Evolutionary conservation across 2,888 invertebrate genomes (phyloP).

Genomic region (Eupithecia inturbata): DNA sequence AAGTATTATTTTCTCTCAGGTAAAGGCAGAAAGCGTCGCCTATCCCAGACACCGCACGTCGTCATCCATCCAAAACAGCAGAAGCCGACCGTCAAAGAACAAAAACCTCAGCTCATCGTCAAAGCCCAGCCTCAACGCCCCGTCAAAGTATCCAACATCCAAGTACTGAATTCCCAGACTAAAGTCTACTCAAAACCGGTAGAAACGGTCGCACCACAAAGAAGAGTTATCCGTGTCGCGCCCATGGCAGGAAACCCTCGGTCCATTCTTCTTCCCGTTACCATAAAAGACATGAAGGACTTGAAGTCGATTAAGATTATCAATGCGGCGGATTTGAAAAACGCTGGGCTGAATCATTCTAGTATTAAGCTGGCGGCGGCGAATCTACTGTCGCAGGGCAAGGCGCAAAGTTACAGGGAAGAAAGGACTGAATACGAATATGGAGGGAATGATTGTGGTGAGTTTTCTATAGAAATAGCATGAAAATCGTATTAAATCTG

Average conservation of each 20-base stretch:
- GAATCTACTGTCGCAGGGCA: slow-evolving; percentile 77
- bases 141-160: slow-evolving; percentile 75
- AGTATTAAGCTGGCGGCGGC: slow-evolving; percentile 82
- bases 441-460: slow-evolving; percentile 69
- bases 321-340: slow-evolving; percentile 85
- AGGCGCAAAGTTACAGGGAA: slow-evolving; percentile 68
- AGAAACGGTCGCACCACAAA: slow-evolving; percentile 73
- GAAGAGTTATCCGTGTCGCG: slow-evolving; percentile 75
- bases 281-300: slow-evolving; percentile 88
- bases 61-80: slow-evolving; percentile 75
- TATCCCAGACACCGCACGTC: slow-evolving; percentile 72
- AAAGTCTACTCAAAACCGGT: slow-evolving; percentile 79
- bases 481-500: not conserved
- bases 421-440: slow-evolving; percentile 71
- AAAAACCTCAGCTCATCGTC: slow-evolving; percentile 75
- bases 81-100: slow-evolving; percentile 66
- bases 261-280: slow-evolving; percentile 89
- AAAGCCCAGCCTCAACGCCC: slow-evolving; percentile 78
- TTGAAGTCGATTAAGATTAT: slow-evolving; percentile 89
- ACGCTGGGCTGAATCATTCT: slow-evolving; percentile 60
- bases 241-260: slow-evolving; percentile 83
- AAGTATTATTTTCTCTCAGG: slow-evolving; percentile 55
- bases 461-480: slow-evolving; percentile 46
- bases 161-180: slow-evolving; percentile 72
- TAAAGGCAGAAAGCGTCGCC: slow-evolving; percentile 75